Evolutionary conservation across 2,113 vertebrate species (phyloP).

Genomic region (Ploceus nigricollis): DNA sequence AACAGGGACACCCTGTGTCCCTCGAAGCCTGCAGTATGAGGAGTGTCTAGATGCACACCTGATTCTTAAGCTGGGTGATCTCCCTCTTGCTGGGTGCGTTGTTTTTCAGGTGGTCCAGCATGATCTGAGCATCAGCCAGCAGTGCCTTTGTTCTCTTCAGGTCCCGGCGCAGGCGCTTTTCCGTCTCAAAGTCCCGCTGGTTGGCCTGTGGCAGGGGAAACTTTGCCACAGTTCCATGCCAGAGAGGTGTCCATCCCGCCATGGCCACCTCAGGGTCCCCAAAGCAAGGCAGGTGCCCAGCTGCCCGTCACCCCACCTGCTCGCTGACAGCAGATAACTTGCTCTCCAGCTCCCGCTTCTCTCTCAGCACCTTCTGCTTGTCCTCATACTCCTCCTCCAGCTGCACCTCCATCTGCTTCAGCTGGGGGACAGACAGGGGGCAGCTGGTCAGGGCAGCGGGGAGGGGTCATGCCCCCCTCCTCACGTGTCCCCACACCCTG

Average conservation of each 20-base stretch:
- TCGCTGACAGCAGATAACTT: slow-evolving; percentile 85
- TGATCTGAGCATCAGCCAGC: slow-evolving; percentile 92
- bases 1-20: not conserved
- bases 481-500: fast-evolving
- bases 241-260: not conserved
- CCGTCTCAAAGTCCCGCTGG: slow-evolving; percentile 86
- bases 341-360: slow-evolving; percentile 90
- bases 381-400: slow-evolving; percentile 95
- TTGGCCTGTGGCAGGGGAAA: slow-evolving; percentile 74
- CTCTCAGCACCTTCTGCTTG: slow-evolving; percentile 93
- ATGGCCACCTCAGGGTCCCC: fast-evolving
- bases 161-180: slow-evolving; percentile 92
- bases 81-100: slow-evolving; percentile 95
- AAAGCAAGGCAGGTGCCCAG: not conserved
- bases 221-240: fast-evolving
- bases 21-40: not conserved
- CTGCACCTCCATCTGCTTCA: slow-evolving; percentile 95
- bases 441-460: fast-evolving
- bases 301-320: slow-evolving; percentile 73
- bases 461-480: not conserved
- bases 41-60: slow-evolving; percentile 72
- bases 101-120: slow-evolving; percentile 98
- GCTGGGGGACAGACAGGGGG: slow-evolving; percentile 57
- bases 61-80: slow-evolving; percentile 94
- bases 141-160: slow-evolving; percentile 95